phyloP scores from a whole-genome alignment of 2,113 vertebrate species.

The Brachyistius frenatus region DNA sequence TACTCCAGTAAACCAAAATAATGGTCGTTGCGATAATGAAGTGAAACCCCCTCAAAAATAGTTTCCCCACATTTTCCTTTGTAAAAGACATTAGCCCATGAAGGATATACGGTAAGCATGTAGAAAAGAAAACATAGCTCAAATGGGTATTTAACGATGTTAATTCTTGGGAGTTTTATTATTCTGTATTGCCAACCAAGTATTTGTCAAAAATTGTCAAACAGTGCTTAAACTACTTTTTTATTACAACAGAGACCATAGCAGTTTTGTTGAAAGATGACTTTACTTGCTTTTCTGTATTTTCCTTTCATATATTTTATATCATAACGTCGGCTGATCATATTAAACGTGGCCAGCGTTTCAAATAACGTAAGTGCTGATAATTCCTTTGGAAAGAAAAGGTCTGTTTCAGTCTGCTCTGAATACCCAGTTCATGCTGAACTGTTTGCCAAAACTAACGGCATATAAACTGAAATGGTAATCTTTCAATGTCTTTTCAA shows the following conservation, averaged over 20 bases:
- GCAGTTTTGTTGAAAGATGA: background rate
- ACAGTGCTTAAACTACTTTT: background rate
- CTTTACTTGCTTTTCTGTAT: no score
- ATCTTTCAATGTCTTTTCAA: no score
- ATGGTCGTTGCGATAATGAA: constrained; percentile 30
- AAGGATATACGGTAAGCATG: background rate
- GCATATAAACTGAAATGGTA: no score
- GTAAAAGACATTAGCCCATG: background rate
- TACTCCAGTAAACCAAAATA: constrained; percentile 41
- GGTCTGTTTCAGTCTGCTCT: no score
- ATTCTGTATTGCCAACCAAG: background rate
- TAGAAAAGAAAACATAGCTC: constrained; percentile 9
- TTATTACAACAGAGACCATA: background rate
- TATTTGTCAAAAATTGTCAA: background rate
- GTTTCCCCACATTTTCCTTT: constrained; percentile 30
- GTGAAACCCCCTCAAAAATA: background rate
- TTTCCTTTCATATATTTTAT: no score
- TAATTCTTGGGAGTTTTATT: background rate
- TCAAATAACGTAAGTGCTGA: no score
- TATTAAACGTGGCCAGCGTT: no score
- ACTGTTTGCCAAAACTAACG: no score
- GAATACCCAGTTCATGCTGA: no score
- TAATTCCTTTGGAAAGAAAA: no score
- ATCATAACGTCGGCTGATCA: no score
- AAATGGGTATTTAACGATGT: background rate